Evolutionary conservation across 2,888 invertebrate genomes (phyloP), one percentile per base, ranked within the genome.

Genomic region (Drosophila dives): DNA sequence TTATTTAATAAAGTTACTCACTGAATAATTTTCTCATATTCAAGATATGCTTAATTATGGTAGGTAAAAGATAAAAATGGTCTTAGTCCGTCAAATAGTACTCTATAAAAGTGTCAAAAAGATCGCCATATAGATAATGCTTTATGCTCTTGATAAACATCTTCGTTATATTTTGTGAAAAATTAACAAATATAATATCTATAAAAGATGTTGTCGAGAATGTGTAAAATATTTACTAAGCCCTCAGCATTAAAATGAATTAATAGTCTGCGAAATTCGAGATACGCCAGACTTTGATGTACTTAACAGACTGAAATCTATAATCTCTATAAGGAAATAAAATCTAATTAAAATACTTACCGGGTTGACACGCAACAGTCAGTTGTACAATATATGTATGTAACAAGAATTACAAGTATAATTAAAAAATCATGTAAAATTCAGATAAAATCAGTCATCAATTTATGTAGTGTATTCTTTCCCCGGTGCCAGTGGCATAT

Each of bases 81-180:
- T 58, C 45, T 36, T 12, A 40, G 38, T 42, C n/a, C 33, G 20
- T 58, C n/a, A 8, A 34, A 17, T 55, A 33, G 50, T 59, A 62
- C 64, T 42, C 75, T 65, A 54, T 81, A 67, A 83, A 86, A 67
- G 45, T 78, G 62, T 54, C 76, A 60, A 83, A 71, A 59, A 49
- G 33, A 70, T 59, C 7, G 59, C 23, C 59, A 82, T 83, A 85
- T 79, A 83, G 88, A 83, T 88, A 83, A 36, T 50, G 26, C 7
- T 20, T 40, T 33, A 51, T 62, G 23, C 34, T 72, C 66, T n/a
- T n/a, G n/a, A n/a, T n/a, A n/a, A n/a, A n/a, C n/a, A n/a, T n/a
- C n/a, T n/a, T n/a, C n/a, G n/a, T n/a, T n/a, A n/a, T 62, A 53
- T 40, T 67, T 58, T 45, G 33, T 11, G 38, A 51, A 64, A 40